A percentile compares a stretch with the other conserved stretches of the same genome.
These are phyloP conservation scores for Vimba vimba DNA, from an alignment of 2,113 vertebrate genomes.

Conservation along the genomic window DNA sequence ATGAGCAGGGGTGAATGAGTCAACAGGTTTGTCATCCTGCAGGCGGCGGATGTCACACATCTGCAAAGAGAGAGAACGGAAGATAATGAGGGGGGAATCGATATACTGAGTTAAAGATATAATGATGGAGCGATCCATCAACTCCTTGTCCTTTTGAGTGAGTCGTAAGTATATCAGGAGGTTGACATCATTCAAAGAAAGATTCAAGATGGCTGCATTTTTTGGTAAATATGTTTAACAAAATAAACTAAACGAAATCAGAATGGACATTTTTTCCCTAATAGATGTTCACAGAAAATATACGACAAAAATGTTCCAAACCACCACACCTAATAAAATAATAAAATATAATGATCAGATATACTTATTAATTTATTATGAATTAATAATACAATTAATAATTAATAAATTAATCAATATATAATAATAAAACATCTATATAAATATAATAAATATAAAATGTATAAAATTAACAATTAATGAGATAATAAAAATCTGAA, in stretches of 20 bases:
- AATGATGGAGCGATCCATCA: slow-evolving; percentile 12
- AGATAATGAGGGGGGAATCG: background rate
- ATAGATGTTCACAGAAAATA: background rate
- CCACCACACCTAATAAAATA: background rate
- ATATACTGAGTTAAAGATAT: background rate
- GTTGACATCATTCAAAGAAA: background rate
- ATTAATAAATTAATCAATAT: background rate
- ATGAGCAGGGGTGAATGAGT: slow-evolving; percentile 29
- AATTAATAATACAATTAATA: background rate
- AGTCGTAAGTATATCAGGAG: background rate
- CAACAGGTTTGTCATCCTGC: slow-evolving; percentile 25
- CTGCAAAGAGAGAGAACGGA: background rate
- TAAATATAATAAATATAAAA: background rate
- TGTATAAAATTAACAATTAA: background rate
- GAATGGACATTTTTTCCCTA: background rate
- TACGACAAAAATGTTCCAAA: background rate
- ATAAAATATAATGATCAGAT: background rate
- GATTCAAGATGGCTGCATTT: background rate
- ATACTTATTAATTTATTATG: background rate
- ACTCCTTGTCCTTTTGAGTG: background rate
- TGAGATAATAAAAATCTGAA: background rate
- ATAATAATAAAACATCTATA: background rate
- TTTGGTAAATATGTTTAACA: background rate
- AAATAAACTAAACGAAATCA: background rate
- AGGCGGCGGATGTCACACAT: background rate